A percentile compares a stretch with the other conserved stretches of the same genome.
Evolutionary conservation across 2,888 invertebrate genomes (phyloP).

Genomic region (Yponomeuta malinellus): DNA sequence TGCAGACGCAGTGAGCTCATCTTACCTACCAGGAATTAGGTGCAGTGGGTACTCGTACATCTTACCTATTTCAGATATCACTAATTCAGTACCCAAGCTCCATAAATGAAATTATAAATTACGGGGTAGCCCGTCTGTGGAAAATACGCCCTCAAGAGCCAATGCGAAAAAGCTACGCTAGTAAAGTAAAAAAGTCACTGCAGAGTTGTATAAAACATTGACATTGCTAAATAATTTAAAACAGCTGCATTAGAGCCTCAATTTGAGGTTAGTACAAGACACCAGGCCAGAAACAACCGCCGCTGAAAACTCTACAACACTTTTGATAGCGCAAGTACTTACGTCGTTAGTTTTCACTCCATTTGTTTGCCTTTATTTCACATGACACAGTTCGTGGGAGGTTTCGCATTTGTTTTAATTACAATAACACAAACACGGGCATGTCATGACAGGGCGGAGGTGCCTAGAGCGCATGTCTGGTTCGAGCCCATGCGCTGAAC

Average conservation of each 20-base stretch:
- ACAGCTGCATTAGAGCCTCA: not conserved
- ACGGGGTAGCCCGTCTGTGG: too few relatives aligned
- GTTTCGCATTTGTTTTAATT: constrained; percentile 17
- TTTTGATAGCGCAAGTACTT: not conserved
- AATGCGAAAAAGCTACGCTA: too few relatives aligned
- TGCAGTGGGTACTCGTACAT: too few relatives aligned
- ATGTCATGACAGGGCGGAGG: not conserved
- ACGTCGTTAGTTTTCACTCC: not conserved
- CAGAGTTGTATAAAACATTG: not conserved
- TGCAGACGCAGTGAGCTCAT: too few relatives aligned
- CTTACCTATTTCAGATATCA: too few relatives aligned
- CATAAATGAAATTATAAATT: too few relatives aligned
- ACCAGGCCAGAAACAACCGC: not conserved
- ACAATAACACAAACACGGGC: constrained; percentile 23
- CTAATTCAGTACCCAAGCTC: too few relatives aligned
- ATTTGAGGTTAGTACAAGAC: not conserved
- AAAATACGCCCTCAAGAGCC: too few relatives aligned
- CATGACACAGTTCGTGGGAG: not conserved
- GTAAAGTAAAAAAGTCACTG: not conserved
- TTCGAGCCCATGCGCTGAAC: not conserved
- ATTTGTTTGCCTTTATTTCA: not conserved
- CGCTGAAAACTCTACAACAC: not conserved
- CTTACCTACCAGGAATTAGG: too few relatives aligned
- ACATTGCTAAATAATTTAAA: not conserved
- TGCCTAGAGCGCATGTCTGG: not conserved